Base-by-base conservation (phyloP, 2,797 vertebrate species). In the Mionectes olivaceus region DNA sequence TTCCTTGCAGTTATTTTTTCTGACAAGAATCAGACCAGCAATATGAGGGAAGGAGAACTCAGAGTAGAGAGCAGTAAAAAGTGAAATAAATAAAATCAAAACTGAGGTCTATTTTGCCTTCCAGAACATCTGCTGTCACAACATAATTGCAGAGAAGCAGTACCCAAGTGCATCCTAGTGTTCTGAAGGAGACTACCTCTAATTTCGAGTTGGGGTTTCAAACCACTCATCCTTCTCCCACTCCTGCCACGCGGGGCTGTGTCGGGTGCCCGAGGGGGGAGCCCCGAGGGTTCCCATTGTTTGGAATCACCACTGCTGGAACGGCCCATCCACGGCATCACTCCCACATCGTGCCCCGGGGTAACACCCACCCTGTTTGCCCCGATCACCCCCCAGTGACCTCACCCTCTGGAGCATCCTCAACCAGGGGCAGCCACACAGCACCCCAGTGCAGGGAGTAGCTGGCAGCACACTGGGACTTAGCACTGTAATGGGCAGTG, bases 231-330 rank as follows among this genome's bases (percentile, higher is more conserved):
- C 16, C 1, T 44, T 22, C 32, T 11, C 11, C 7, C 2, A 4
- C 19, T 14, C 10, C 33, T 7, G n/a, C 30, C 39, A 7, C 17
- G 9, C 1, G 1, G 3, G 50, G 50, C 32, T 6, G 7, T 6
- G 6, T 30, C 0, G 1, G 5, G 30, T 1, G 2, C 25, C 4
- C 0, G 0, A 8, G 28, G 0, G 3, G 19, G 4, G 67, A 25
- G 2, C 8, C 32, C 19, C 0, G 1, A n/a, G 52, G 33, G 4
- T 10, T 13, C 37, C 53, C 22, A 14, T 47, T 39, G 39, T 28
- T 33, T 22, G 39, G 39, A 1, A 17, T 10, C 5, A 5, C 13
- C 21, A 9, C 2, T 4, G 46, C 53, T 24, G 46, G 52, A 4
- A 11, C 32, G 43, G 30, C 16, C 30, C 18, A 4, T 1, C n/a